Base-by-base conservation (phyloP, 2,888 invertebrate species). In the Mamestra brassicae region DNA sequence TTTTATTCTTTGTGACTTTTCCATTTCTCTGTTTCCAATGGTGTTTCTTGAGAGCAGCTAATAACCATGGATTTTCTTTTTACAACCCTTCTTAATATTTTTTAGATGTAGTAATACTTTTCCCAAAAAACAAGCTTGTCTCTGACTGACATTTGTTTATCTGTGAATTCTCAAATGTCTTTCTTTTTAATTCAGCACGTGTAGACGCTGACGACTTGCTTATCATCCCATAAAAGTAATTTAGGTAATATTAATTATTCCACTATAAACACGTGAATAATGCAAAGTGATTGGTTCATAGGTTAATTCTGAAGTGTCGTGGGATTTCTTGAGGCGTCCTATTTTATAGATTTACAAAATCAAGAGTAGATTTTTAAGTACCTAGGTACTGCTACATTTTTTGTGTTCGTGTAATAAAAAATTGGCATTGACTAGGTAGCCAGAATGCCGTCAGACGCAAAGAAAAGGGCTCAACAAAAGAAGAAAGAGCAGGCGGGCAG, bases 371-470 rank as follows among this genome's bases (percentile, higher is more conserved):
- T 57, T 66, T 38, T 36, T 26, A 26, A 26, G 26, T 26, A 26
- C 26, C 36, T 54, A 73, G 11, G 70, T 62, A 74, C 17, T 66
- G 62, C 62, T 50, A 64, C 26, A 66, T 69, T 80, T 84, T 85
- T 83, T 84, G 84, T 84, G 76, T 74, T 84, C 78, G 81, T 88
- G 88, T 81, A 82, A 83, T 83, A 71, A 76, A 76, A 79, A 80
- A 87, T 90, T 91, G 87, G 87, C 87, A 86, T 88, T 87, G 80
- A 81, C 66, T 83, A 85, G 88, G 84, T 87, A 85, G 66, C 83
- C 87, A 93, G 83, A 90, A 99, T 99, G 99, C 99, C 99, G 94
- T 99, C 99, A 90, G 99, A 99, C 96, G 98, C 99, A 54, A 99
- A 99, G 96, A 99, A 99, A 97, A 99, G 99, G 93, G 98, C 99